Conservation (phyloP, 2,888 invertebrate species). For the Eledona agricola region DNA sequence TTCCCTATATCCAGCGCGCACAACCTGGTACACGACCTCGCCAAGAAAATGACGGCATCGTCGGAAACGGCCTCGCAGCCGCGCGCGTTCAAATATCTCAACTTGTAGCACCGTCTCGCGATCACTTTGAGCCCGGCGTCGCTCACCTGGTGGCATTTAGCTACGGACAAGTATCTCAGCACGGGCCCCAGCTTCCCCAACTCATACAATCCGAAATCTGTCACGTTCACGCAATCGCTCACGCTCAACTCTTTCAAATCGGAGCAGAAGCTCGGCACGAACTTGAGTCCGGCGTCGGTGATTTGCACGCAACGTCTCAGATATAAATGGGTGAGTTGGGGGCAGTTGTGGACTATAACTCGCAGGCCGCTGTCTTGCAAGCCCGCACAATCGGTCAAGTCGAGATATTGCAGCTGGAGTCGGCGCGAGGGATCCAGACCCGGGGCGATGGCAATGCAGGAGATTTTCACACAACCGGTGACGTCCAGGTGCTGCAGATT, state of each 20-base stretch:
- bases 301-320: constrained; percentile 87
- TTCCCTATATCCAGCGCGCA: constrained; percentile 91
- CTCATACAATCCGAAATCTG: constrained; percentile 91
- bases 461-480: constrained; percentile 82
- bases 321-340: constrained; percentile 86
- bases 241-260: constrained; percentile 87
- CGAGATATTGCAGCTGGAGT: constrained; percentile 84
- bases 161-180: constrained; percentile 90
- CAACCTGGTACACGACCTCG: constrained; percentile 84
- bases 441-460: constrained; percentile 77
- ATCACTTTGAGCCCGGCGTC: constrained; percentile 90
- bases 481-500: constrained; percentile 87
- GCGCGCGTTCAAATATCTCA: constrained; percentile 88
- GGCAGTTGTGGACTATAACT: constrained; percentile 85
- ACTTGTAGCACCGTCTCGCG: constrained; percentile 86
- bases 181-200: constrained; percentile 88
- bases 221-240: constrained; percentile 88
- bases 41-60: constrained; percentile 86
- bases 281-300: constrained; percentile 91
- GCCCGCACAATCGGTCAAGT: constrained; percentile 88
- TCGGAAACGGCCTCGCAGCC: constrained; percentile 96
- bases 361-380: constrained; percentile 87
- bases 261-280: constrained; percentile 88
- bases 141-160: constrained; percentile 91
- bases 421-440: constrained; percentile 71